These are phyloP conservation scores for Cyphomyrmex costatus DNA, from an alignment of 1,140 invertebrate genomes.

Conservation along the genomic window DNA sequence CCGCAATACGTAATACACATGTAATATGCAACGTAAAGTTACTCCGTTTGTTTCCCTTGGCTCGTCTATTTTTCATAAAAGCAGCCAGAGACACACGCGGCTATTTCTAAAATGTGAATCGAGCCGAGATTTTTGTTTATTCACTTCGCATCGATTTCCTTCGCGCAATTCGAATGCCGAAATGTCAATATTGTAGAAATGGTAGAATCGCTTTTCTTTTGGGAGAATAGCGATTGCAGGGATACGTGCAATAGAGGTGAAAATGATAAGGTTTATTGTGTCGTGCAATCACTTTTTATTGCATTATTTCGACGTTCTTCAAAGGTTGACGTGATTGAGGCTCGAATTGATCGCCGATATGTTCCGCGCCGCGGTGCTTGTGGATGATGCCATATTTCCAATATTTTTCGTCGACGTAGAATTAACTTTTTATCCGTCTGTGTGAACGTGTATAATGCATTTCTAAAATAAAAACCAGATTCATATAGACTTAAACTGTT, in stretches of 20 bases:
- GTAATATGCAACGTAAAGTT: not conserved
- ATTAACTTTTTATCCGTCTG: not conserved
- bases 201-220: not conserved
- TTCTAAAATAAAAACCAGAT: not conserved
- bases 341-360: constrained; percentile 37
- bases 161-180: not conserved
- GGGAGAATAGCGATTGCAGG: not conserved
- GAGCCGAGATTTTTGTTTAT: not conserved
- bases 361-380: not conserved
- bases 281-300: not conserved
- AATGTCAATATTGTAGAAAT: not conserved
- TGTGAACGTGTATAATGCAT: not conserved
- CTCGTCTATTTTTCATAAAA: not conserved
- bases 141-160: not conserved
- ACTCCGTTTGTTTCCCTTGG: not conserved
- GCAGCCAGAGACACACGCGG: not conserved
- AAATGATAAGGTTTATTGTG: not conserved
- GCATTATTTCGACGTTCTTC: constrained; percentile 1
- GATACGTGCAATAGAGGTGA: not conserved
- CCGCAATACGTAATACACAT: not conserved
- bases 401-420: not conserved
- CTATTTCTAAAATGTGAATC: not conserved
- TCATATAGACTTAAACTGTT: not conserved
- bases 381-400: constrained; percentile 43
- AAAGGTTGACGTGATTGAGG: constrained; percentile 36